These are phyloP conservation scores for Drosophila leonis DNA, from an alignment of 2,888 invertebrate species.

Conservation along the genomic window DNA sequence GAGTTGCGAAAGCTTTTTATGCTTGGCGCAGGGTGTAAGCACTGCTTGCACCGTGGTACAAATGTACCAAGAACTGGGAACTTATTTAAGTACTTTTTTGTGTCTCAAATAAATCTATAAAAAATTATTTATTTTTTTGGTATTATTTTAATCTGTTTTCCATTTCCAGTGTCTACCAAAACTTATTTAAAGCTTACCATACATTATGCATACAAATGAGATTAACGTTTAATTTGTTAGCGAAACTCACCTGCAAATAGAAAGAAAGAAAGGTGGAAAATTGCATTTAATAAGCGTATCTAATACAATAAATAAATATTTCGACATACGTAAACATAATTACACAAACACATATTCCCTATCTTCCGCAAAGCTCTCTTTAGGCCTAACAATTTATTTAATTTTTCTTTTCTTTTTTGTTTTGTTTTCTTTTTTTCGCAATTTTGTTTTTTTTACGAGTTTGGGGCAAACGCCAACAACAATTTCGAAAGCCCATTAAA, in stretches of 20 bases:
- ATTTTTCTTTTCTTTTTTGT: conserved; percentile 9
- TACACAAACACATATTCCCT: background rate
- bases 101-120: background rate
- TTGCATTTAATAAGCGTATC: conserved; percentile 24
- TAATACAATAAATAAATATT: conserved; percentile 20
- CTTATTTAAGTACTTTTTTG: background rate
- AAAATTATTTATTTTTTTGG: background rate
- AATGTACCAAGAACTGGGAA: background rate
- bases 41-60: conserved; percentile 11
- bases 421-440: conserved; percentile 32
- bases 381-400: conserved; percentile 22
- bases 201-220: conserved; percentile 1
- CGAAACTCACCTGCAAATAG: conserved; percentile 65
- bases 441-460: conserved; percentile 58
- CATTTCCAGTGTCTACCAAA: background rate
- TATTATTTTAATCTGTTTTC: background rate
- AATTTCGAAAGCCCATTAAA: conserved; percentile 65
- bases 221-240: conserved; percentile 3
- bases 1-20: conserved; percentile 47
- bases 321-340: conserved; percentile 9
- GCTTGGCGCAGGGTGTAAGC: conserved; percentile 7
- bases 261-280: conserved; percentile 13
- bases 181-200: conserved; percentile 48
- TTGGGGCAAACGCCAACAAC: conserved; percentile 67
- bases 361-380: conserved; percentile 44